Percentiles rank a stretch among this genome's conserved stretches.
phyloP scores from a whole-genome alignment of 1,140 invertebrate species.

The Teleopsis dalmanni region DNA sequence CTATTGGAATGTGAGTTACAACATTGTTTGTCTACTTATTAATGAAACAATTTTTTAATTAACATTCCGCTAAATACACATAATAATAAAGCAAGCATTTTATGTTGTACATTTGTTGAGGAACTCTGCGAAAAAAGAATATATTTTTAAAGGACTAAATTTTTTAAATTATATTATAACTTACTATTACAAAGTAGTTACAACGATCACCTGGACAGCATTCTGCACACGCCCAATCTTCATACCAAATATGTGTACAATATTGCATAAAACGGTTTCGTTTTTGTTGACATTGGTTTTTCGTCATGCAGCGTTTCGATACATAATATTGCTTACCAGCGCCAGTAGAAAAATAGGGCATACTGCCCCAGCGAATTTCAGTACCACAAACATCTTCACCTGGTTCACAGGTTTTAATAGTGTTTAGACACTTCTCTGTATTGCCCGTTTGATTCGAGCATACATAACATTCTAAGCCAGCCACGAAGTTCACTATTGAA shows the following conservation, averaged over 20 bases:
- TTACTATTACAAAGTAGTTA: constrained; percentile 95
- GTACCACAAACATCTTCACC: constrained; percentile 80
- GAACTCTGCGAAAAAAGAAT: constrained; percentile 6
- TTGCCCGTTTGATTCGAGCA: constrained; percentile 90
- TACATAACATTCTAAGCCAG: constrained; percentile 86
- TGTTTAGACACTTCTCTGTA: constrained; percentile 85
- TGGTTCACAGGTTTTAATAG: constrained; percentile 82
- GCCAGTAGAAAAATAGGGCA: constrained; percentile 88
- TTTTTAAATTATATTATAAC: constrained; percentile 38
- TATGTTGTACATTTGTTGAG: neutral
- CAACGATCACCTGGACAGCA: constrained; percentile 95
- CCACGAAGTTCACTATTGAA: constrained; percentile 47
- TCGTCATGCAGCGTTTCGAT: constrained; percentile 82
- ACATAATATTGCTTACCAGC: constrained; percentile 92
- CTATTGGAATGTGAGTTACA: no score
- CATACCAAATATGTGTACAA: constrained; percentile 94
- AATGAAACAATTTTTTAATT: no score
- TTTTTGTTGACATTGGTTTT: constrained; percentile 65
- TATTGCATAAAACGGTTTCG: constrained; percentile 61
- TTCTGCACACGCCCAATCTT: constrained; percentile 95
- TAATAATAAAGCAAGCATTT: no score
- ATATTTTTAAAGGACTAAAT: neutral
- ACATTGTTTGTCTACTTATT: neutral
- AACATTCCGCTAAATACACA: no score
- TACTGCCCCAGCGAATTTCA: constrained; percentile 86